Evolutionary conservation across 2,888 invertebrate species (phyloP).

Genomic region (Ormyrus rosae): DNA sequence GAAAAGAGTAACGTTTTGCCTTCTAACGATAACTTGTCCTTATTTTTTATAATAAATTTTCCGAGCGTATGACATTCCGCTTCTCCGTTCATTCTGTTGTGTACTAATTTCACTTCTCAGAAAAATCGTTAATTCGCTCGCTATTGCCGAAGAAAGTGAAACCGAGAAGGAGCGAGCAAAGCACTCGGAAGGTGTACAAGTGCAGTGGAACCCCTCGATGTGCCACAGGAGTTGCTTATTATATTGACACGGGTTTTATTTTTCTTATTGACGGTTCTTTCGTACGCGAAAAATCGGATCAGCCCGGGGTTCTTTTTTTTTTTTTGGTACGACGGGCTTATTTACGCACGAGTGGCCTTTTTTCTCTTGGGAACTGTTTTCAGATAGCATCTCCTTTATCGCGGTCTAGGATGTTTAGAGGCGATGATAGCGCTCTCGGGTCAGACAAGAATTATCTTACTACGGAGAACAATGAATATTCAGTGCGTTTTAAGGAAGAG

Average conservation of each 20-base stretch:
- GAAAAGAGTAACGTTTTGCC: background rate
- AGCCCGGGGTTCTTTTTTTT: background rate
- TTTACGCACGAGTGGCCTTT: background rate
- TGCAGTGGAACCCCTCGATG: background rate
- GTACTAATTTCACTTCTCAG: no score
- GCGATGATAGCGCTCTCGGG: no score
- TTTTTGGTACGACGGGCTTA: background rate
- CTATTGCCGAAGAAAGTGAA: background rate
- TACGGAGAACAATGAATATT: no score
- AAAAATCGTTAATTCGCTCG: no score
- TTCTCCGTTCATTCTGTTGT: no score
- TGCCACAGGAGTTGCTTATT: background rate
- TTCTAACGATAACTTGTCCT: no score
- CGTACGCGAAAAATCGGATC: no score
- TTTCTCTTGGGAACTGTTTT: background rate
- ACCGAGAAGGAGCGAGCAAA: background rate
- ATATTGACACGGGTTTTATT: background rate
- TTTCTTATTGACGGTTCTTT: background rate
- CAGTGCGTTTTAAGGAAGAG: no score
- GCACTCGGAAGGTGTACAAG: conserved; percentile 30
- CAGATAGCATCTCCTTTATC: conserved; percentile 13
- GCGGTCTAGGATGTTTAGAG: background rate
- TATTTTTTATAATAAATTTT: no score
- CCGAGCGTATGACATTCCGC: no score
- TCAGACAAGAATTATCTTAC: no score